phyloP scores from a whole-genome alignment of 2,797 vertebrate genomes.

The Tangara arthus region DNA sequence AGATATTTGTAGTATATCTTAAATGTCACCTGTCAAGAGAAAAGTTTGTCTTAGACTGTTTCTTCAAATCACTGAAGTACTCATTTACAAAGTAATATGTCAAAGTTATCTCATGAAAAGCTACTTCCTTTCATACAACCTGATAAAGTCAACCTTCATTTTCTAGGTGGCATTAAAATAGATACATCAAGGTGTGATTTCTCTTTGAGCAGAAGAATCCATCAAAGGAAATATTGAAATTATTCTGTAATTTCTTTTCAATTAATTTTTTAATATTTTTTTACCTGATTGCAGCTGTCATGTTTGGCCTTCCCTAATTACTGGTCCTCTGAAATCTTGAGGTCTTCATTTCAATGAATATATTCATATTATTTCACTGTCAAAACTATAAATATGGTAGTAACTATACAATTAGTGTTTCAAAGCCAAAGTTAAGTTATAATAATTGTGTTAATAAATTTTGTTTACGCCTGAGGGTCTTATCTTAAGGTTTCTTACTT shows the following conservation, averaged over 20 bases:
- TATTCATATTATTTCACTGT: neutral
- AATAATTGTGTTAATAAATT: constrained; percentile 26
- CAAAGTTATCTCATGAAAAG: neutral
- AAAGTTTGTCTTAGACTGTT: neutral
- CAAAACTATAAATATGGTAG: neutral
- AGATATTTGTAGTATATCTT: neutral
- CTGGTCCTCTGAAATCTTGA: neutral
- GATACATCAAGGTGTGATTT: neutral
- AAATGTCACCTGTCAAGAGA: constrained; percentile 14
- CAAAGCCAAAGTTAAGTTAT: constrained; percentile 42
- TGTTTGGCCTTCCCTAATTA: neutral
- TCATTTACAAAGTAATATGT: neutral
- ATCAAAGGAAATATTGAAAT: neutral
- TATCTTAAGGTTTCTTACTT: constrained; percentile 33
- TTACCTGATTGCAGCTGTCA: neutral
- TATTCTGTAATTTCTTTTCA: neutral
- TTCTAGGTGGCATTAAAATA: neutral
- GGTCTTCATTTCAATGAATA: neutral
- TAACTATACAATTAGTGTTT: constrained; percentile 11
- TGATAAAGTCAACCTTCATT: neutral
- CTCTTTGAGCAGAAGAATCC: neutral
- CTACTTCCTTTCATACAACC: neutral
- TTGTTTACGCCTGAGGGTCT: constrained; percentile 14
- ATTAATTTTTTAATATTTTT: neutral
- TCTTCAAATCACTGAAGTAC: neutral